Evolutionary conservation across 2,888 invertebrate species (phyloP).

Genomic region (Nemapogon koenigi): DNA sequence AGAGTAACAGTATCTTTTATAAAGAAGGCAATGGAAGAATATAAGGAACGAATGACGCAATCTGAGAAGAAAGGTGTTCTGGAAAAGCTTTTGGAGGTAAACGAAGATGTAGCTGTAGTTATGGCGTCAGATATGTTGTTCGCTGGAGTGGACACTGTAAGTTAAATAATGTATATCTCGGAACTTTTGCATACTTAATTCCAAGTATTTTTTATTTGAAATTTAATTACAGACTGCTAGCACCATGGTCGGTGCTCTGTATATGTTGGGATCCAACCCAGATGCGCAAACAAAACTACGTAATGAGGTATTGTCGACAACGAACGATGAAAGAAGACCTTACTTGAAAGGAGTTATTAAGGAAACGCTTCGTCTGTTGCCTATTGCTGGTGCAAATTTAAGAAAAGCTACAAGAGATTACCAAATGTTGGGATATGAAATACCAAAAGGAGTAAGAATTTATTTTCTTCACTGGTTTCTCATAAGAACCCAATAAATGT

Average conservation of each 20-base stretch:
- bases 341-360: constrained; percentile 77
- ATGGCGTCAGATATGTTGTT: constrained; percentile 73
- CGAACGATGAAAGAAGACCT: constrained; percentile 32
- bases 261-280: constrained; percentile 67
- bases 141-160: constrained; percentile 74
- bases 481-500: no score
- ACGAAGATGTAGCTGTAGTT: constrained; percentile 64
- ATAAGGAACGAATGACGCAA: constrained; percentile 21
- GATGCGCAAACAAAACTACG: constrained; percentile 69
- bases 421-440: constrained; percentile 66
- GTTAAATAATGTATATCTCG: constrained; percentile 7
- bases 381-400: constrained; percentile 64
- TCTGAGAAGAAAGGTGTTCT: constrained; percentile 58
- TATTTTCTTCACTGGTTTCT: no score
- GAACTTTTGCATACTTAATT: no score
- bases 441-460: constrained; percentile 65
- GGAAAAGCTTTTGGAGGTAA: constrained; percentile 64
- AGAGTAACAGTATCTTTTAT: constrained; percentile 27
- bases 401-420: constrained; percentile 60
- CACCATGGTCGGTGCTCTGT: constrained; percentile 59
- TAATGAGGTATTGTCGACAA: constrained; percentile 51
- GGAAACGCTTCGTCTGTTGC: constrained; percentile 70
- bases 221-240: constrained; percentile 55
- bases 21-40: constrained; percentile 25
- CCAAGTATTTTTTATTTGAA: background rate